Percentiles rank a stretch among this genome's conserved stretches.
These are phyloP conservation scores for Papilio helenus DNA, from an alignment of 1,140 invertebrate genomes.

Conservation along the genomic window DNA sequence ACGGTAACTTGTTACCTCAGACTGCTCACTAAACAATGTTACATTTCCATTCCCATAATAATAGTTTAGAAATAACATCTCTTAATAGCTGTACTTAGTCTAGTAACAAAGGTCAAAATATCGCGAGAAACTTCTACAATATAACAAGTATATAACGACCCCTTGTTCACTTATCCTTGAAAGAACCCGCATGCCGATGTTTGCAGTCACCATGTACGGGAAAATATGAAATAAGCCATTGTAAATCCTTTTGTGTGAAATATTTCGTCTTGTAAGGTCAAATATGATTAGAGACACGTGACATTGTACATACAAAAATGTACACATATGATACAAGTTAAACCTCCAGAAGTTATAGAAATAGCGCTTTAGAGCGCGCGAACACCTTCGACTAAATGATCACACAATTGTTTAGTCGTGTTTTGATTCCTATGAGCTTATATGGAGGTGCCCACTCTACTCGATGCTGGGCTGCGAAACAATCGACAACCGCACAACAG, in stretches of 20 bases:
- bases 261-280: neutral
- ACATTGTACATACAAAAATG: neutral
- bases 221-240: conserved; percentile 22
- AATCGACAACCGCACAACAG: too few species aligned
- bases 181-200: neutral
- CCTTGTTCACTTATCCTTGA: neutral
- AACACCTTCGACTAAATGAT: too few species aligned
- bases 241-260: neutral
- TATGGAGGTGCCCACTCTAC: too few species aligned
- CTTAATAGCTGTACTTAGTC: neutral
- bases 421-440: too few species aligned
- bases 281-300: conserved; percentile 13
- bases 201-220: conserved; percentile 5
- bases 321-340: neutral
- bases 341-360: neutral
- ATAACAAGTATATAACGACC: neutral
- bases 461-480: too few species aligned
- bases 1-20: too few species aligned
- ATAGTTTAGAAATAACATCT: too few species aligned
- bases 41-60: too few species aligned
- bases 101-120: neutral
- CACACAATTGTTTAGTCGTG: too few species aligned
- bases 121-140: neutral
- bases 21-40: too few species aligned
- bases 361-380: too few species aligned